A percentile compares a stretch with the other conserved stretches of the same genome.
phyloP scores from a whole-genome alignment of 2,113 vertebrate genomes.

The Coregonus clupeaformis region DNA sequence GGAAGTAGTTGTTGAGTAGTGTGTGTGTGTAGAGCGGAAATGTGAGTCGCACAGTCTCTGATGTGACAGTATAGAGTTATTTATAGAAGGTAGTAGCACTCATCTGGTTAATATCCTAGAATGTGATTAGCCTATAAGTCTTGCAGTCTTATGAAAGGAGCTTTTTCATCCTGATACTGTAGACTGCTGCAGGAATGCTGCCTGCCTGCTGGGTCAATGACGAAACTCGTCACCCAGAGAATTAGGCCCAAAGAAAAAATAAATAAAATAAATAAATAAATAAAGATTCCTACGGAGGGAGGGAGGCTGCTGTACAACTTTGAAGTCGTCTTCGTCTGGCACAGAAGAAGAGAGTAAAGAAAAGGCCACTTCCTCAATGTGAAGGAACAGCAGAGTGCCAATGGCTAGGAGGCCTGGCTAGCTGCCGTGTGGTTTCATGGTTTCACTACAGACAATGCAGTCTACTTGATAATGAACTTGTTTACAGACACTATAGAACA shows the following conservation, averaged over 20 bases:
- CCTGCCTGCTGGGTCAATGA: conserved; percentile 35
- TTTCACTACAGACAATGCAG: neutral
- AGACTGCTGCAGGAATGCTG: conserved; percentile 42
- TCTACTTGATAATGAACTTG: no score
- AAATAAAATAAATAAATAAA: no score
- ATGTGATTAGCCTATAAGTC: conserved; percentile 55
- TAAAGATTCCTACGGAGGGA: neutral
- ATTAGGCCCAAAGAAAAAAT: neutral
- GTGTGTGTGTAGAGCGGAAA: conserved; percentile 30
- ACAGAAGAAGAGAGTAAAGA: conserved; percentile 53
- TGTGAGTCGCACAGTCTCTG: conserved; percentile 33
- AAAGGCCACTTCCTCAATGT: conserved; percentile 47
- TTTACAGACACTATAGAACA: no score
- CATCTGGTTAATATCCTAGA: conserved; percentile 54
- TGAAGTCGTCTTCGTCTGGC: no score
- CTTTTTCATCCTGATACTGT: conserved; percentile 54
- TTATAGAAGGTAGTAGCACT: conserved; percentile 53
- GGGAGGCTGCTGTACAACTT: conserved; percentile 14
- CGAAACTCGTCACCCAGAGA: neutral
- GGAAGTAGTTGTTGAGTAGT: no score
- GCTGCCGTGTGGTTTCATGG: neutral
- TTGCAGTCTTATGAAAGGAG: conserved; percentile 48
- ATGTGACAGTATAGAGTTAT: conserved; percentile 48
- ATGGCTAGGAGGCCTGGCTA: neutral
- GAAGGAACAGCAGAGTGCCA: conserved; percentile 10